Base-by-base conservation (phyloP, 2,888 invertebrate genomes). In the Hydriomena furcata region DNA sequence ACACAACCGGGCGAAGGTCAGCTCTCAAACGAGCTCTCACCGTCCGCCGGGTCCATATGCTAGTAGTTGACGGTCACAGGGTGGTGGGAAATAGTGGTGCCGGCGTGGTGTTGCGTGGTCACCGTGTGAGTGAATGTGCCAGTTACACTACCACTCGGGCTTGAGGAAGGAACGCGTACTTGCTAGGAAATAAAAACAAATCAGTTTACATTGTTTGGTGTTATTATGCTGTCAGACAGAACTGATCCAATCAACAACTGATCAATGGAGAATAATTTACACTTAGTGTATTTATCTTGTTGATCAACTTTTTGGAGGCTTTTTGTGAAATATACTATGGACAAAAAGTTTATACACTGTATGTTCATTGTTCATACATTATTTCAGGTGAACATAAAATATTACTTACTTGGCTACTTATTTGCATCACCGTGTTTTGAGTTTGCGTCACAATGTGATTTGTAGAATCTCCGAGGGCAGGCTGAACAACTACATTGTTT, bases 31-130 rank as follows among this genome's bases (percentile, higher is more conserved):
- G 23, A 49, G 8, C 32, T 28, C 10, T 30, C 41, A 13, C 10
- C 40, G 38, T 34, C 25, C 5, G 43, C 12, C 11, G 11, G 2
- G 4, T 31, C 42, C 35, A 43, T 38, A 41, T 72, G 79, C 76
- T 87, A 91, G 82, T 90, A 90, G 75, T 86, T 90, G 56, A 91
- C 90, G 23, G 87, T 83, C 66, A 91, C 90, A 5, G 90, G 84
- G 57, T 87, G 91, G 66, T 89, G 90, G 7, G 84, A 68, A 46
- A 88, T 65, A 7, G 75, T 55, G n/a, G 78, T 61, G 50, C 71
- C 71, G 7, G 79, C 56, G 71, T 81, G 83, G 60, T 86, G 82
- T 58, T 71, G 77, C n/a, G 70, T 49, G 44, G 56, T 52, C 28
- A 74, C 58, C 0, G 76, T 51, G 69, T 81, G 82, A 0, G 76